Evolutionary conservation across 2,113 vertebrate genomes (phyloP).

Genomic region (Burhinus bistriatus): DNA sequence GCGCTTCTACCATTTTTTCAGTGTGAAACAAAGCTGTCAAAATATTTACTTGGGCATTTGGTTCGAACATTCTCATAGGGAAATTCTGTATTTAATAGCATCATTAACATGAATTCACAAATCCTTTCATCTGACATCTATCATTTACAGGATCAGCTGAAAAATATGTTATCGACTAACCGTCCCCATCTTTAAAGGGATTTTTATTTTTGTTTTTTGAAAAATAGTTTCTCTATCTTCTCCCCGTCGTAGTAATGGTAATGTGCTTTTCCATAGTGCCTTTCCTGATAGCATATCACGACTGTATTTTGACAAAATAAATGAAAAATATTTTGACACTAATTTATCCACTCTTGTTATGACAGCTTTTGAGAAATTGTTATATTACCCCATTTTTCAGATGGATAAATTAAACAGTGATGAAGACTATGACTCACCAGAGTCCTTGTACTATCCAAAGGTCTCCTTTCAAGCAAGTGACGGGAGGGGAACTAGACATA

Average conservation of each 20-base stretch:
- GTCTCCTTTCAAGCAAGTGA: neutral
- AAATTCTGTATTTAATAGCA: neutral
- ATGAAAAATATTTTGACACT: neutral
- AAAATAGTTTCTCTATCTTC: neutral
- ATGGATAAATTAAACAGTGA: slow-evolving; percentile 8
- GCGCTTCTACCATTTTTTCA: neutral
- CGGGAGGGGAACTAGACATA: neutral
- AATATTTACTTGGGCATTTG: slow-evolving; percentile 57
- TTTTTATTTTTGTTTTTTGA: neutral
- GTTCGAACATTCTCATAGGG: neutral
- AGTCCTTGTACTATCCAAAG: neutral
- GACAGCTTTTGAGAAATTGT: neutral
- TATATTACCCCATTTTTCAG: neutral
- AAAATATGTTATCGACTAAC: neutral
- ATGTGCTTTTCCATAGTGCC: neutral
- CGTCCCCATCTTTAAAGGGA: neutral
- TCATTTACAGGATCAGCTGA: slow-evolving; percentile 3
- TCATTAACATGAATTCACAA: slow-evolving; percentile 9
- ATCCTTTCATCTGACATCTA: neutral
- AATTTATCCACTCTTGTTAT: neutral
- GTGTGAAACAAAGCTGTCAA: slow-evolving; percentile 61
- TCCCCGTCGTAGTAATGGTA: neutral
- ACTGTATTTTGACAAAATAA: neutral
- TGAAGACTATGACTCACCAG: neutral
- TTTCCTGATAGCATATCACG: neutral